These are phyloP conservation scores for Corythaeola cristata DNA, from an alignment of 2,113 vertebrate species.

Conservation along the genomic window DNA sequence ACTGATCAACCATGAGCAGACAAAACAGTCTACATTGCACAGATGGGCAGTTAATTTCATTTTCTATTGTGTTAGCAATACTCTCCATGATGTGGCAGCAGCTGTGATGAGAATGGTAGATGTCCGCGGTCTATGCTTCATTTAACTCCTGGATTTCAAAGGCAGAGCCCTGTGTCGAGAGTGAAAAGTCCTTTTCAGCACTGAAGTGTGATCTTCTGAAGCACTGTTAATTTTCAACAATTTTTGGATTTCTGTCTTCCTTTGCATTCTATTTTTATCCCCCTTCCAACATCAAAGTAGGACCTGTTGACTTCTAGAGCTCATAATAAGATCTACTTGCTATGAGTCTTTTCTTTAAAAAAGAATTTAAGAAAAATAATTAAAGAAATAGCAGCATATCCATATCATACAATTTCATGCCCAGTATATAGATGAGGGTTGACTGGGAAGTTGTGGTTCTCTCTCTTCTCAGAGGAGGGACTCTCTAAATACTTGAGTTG, in stretches of 20 bases:
- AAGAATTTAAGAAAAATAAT: neutral
- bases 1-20: conserved; percentile 46
- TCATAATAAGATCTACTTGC: neutral
- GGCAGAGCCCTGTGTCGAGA: neutral
- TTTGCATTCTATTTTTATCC: neutral
- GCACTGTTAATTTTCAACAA: conserved; percentile 4
- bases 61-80: conserved; percentile 43
- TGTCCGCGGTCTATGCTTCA: conserved; percentile 53
- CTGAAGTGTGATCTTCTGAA: conserved; percentile 4
- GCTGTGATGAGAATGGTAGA: conserved; percentile 63
- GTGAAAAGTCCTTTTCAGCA: conserved; percentile 29
- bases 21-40: conserved; percentile 20
- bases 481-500: too few relatives aligned
- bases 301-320: neutral
- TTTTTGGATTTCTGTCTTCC: neutral
- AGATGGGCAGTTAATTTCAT: conserved; percentile 64
- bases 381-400: neutral
- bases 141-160: conserved; percentile 61
- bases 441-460: too few relatives aligned
- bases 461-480: too few relatives aligned
- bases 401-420: too few relatives aligned
- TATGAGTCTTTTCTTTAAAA: neutral
- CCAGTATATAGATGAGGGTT: too few relatives aligned
- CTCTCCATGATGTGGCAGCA: conserved; percentile 44
- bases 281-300: neutral